Conservation (phyloP, 2,797 vertebrate genomes). For the Falco peregrinus region DNA sequence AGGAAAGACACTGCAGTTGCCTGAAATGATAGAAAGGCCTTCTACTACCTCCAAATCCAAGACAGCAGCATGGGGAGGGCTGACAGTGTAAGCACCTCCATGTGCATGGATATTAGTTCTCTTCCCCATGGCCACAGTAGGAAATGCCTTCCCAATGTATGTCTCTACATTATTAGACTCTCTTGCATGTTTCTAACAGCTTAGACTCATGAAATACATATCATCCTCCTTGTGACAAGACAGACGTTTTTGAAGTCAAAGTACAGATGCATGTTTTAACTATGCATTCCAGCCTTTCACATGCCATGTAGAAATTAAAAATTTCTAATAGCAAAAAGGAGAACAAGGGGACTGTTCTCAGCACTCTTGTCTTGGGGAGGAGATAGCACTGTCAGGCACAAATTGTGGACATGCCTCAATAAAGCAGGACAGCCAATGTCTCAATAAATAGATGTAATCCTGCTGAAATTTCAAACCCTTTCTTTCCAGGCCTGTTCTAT, state of each 20-base stretch:
- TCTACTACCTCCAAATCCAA: background rate
- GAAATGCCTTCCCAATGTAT: background rate
- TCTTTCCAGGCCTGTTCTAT: background rate
- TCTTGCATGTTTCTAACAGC: background rate
- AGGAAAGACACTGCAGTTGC: background rate
- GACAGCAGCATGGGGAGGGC: background rate
- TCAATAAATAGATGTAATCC: background rate
- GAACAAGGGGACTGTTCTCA: background rate
- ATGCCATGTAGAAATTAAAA: background rate
- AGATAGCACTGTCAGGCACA: background rate
- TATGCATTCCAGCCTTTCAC: background rate
- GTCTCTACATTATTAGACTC: background rate
- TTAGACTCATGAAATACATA: background rate
- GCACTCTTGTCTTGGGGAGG: background rate
- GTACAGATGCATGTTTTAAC: background rate
- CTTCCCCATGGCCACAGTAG: fast-evolving
- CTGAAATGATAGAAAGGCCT: background rate
- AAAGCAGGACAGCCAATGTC: background rate
- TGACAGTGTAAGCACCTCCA: background rate
- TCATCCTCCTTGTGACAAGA: background rate
- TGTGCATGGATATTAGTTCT: background rate
- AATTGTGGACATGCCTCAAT: fast-evolving
- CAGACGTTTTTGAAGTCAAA: background rate
- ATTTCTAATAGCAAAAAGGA: background rate
- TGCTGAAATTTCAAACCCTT: background rate